Conservation (phyloP, 2,888 invertebrate genomes). For the Drosophila pseudotalamancana region DNA sequence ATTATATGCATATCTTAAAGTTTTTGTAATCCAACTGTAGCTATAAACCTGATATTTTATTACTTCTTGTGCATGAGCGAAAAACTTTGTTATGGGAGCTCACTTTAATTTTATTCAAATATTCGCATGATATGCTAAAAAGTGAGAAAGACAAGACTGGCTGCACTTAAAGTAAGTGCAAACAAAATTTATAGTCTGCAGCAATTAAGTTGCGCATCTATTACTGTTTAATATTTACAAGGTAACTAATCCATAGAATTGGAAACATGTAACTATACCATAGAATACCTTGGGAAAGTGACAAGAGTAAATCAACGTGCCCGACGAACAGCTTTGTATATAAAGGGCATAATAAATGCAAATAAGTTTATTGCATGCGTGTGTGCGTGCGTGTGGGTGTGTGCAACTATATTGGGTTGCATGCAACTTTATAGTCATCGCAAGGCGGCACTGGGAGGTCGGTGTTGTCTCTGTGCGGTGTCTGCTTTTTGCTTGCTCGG, state of each 20-base stretch:
- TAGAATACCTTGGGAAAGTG: neutral
- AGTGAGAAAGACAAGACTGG: neutral
- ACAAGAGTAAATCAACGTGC: constrained; percentile 11
- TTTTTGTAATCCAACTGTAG: no score
- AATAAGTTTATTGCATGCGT: constrained; percentile 38
- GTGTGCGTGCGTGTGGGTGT: constrained; percentile 10
- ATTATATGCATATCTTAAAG: no score
- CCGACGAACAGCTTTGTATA: constrained; percentile 22
- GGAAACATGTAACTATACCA: neutral
- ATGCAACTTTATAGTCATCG: constrained; percentile 54
- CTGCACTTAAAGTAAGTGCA: neutral
- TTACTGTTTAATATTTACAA: constrained; percentile 3
- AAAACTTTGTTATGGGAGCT: neutral
- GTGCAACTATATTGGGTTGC: constrained; percentile 45
- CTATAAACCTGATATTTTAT: no score
- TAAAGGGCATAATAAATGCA: constrained; percentile 50
- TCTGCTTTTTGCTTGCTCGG: constrained; percentile 35
- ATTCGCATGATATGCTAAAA: constrained; percentile 6
- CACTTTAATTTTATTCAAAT: neutral
- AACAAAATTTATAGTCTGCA: neutral
- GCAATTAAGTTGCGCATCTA: no score
- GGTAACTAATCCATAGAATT: neutral
- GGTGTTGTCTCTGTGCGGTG: neutral
- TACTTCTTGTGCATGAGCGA: neutral
- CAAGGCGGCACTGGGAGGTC: constrained; percentile 5